Base-by-base conservation (phyloP, 2,113 vertebrate genomes). In the Lethenteron camtschaticum region DNA sequence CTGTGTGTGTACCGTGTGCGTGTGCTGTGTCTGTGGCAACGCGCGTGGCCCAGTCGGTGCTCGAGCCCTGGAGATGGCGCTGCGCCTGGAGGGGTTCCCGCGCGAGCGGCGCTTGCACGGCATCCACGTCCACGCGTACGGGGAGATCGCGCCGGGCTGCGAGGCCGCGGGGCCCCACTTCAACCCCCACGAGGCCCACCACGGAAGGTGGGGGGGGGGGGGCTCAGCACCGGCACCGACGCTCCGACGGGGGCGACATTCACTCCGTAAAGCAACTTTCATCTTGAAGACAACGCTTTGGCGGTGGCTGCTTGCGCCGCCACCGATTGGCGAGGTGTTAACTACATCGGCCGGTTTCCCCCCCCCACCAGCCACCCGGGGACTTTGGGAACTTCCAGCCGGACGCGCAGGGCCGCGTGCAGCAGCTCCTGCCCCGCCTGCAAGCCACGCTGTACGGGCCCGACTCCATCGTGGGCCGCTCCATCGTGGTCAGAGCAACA, bases 381-480 rank as follows among this genome's bases (percentile, higher is more conserved):
- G 94, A 97, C 78, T 95, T 96, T 3, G 87, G 88, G 18, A 94
- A 99, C 81, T 96, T 95, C 74, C 24, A 57, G 0, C 75, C 84
- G 14, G 63, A 66, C 63, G 78, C 76, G 56, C 74, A 82, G 2
- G 87, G 87, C 56, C 82, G 76, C 73, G 80, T 99, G 71, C 75
- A 68, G 56, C 75, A 75, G 55, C 14, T 72, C 60, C 73, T 74
- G 71, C 0, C 73, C 0, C 73, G 80, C 2, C 63, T 66, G 2
- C 58, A 13, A 1, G 86, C 87, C 11, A 84, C 82, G 0, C 76
- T 99, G 66, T 80, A 80, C 68, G 86, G 85, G 12, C 75, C 75
- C 0, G 55, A 80, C 57, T 85, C 88, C 3, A 77, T 86, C 71
- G 59, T 90, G 3, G 88, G 94, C 63, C 85, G 90, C 71, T 79